A percentile compares a stretch with the other conserved stretches of the same genome.
Evolutionary conservation across 2,797 vertebrate species (phyloP).

Genomic region (Myoxocephalus aenaeus): DNA sequence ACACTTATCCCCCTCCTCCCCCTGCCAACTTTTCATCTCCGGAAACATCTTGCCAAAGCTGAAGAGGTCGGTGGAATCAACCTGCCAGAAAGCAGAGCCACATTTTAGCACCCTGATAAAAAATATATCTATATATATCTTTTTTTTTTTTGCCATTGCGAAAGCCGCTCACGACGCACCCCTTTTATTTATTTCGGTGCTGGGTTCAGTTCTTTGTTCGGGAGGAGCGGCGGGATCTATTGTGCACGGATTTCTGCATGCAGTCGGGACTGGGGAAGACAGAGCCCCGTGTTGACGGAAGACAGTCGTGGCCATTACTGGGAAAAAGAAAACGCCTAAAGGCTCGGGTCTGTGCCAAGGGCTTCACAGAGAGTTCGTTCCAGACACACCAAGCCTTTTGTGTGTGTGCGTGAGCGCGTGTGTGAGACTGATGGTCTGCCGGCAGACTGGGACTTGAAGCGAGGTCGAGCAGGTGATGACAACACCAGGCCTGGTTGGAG

Average conservation of each 20-base stretch:
- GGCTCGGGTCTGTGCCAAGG: slow-evolving; percentile 67
- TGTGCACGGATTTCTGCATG: slow-evolving; percentile 57
- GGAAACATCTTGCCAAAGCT: slow-evolving; percentile 71
- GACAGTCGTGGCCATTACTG: slow-evolving; percentile 57
- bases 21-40: slow-evolving; percentile 44
- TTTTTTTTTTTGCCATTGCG: slow-evolving; percentile 28
- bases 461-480: slow-evolving; percentile 57
- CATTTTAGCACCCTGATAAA: slow-evolving; percentile 27
- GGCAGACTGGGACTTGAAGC: slow-evolving; percentile 76
- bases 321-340: slow-evolving; percentile 32
- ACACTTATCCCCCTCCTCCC: slow-evolving; percentile 23
- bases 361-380: slow-evolving; percentile 64
- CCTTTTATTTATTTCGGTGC: slow-evolving; percentile 51
- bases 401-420: slow-evolving; percentile 41
- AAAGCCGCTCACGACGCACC: slow-evolving; percentile 49
- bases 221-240: slow-evolving; percentile 34
- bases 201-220: slow-evolving; percentile 38
- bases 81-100: slow-evolving; percentile 41
- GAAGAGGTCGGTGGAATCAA: slow-evolving; percentile 46
- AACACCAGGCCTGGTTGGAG: slow-evolving; percentile 53
- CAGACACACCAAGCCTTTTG: slow-evolving; percentile 70
- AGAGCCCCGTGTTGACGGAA: slow-evolving; percentile 40
- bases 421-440: slow-evolving; percentile 76
- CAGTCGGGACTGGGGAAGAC: slow-evolving; percentile 39
- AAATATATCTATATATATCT: not conserved